These are phyloP conservation scores for Garra rufa DNA, from an alignment of 2,113 vertebrate species.

Conservation along the genomic window DNA sequence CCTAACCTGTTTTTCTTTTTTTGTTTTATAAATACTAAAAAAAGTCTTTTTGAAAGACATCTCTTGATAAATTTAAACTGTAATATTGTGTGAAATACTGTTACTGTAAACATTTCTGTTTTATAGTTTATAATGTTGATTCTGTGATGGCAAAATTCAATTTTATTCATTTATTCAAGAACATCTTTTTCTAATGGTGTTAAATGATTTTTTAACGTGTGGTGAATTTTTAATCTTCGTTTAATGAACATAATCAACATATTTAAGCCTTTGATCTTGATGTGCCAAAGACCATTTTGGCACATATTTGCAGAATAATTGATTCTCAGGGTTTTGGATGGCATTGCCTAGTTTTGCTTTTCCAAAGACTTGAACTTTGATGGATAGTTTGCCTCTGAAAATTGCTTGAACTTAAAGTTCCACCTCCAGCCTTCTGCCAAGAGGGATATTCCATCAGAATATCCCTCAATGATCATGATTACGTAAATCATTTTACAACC, in stretches of 20 bases:
- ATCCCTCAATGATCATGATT: conserved; percentile 30
- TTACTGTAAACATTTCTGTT: too few species aligned
- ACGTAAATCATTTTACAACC: conserved; percentile 6
- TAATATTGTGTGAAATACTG: too few species aligned
- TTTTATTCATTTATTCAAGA: too few species aligned
- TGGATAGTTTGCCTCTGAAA: conserved; percentile 42
- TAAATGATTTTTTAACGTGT: not conserved
- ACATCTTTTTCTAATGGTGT: not conserved
- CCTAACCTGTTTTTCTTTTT: too few species aligned
- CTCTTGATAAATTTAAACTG: too few species aligned
- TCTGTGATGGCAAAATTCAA: too few species aligned
- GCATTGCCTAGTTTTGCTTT: conserved; percentile 14
- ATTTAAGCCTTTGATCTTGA: conserved; percentile 33
- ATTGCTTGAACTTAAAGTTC: conserved; percentile 13
- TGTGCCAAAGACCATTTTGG: conserved; percentile 37
- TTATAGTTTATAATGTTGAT: too few species aligned
- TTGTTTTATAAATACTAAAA: too few species aligned
- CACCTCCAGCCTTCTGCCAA: conserved; percentile 7
- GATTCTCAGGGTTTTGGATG: conserved; percentile 29
- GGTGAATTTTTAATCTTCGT: not conserved
- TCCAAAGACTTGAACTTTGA: conserved; percentile 15
- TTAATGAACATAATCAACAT: conserved; percentile 47
- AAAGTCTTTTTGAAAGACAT: too few species aligned
- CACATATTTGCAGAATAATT: conserved; percentile 49
- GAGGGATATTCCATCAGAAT: conserved; percentile 9